These are phyloP conservation scores for Chelidonichthys spinosus DNA, from an alignment of 2,797 vertebrate species.

Conservation along the genomic window DNA sequence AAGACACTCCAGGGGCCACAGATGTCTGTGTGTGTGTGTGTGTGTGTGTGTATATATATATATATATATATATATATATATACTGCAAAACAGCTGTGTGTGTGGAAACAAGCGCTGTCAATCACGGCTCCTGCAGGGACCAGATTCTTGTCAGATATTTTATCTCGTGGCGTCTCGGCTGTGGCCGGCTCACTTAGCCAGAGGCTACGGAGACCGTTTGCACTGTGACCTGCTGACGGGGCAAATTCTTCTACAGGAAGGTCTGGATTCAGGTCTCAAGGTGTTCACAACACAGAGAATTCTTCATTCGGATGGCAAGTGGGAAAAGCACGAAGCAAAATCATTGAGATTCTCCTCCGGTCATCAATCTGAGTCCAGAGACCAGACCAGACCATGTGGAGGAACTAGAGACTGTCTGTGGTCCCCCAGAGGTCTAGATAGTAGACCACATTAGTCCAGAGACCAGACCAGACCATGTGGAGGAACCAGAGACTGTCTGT, in stretches of 20 bases:
- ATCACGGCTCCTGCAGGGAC: slow-evolving; percentile 57
- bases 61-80: slow-evolving; percentile 32
- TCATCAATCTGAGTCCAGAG: too few species aligned
- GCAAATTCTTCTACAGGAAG: not conserved
- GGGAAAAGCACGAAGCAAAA: too few species aligned
- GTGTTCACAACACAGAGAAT: too few species aligned
- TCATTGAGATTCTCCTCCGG: too few species aligned
- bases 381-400: too few species aligned
- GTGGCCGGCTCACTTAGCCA: not conserved
- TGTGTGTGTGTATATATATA: too few species aligned
- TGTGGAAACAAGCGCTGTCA: slow-evolving; percentile 67
- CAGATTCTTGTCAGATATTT: slow-evolving; percentile 33
- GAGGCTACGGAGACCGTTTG: not conserved
- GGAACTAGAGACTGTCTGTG: too few species aligned
- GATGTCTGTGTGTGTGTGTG: not conserved
- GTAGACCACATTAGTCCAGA: too few species aligned
- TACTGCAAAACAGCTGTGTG: slow-evolving; percentile 35
- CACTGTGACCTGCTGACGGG: not conserved
- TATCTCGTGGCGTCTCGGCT: slow-evolving; percentile 15
- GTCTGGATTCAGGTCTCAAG: not conserved
- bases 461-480: too few species aligned
- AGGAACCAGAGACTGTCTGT: too few species aligned
- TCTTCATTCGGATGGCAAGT: too few species aligned
- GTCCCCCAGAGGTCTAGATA: too few species aligned
- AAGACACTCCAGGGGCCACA: slow-evolving; percentile 48